These are phyloP conservation scores for Drosophila burlai DNA, from an alignment of 1,140 invertebrate genomes.

Conservation along the genomic window DNA sequence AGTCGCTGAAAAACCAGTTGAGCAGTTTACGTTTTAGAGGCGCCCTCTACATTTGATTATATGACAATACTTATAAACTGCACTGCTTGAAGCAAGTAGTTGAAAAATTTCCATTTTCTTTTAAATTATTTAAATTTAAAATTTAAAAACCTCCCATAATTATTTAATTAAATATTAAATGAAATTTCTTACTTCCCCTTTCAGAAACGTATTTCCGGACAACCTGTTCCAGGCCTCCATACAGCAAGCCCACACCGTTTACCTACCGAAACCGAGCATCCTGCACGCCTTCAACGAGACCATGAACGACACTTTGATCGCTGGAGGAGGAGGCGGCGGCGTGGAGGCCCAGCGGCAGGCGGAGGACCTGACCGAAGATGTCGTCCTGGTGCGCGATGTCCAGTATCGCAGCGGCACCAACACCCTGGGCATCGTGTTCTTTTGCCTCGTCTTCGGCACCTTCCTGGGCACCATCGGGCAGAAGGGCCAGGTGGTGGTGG, in stretches of 20 bases:
- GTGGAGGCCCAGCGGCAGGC: conserved; percentile 72
- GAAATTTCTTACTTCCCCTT: too few relatives aligned
- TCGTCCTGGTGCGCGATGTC: conserved; percentile 86
- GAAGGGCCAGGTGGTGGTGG: conserved; percentile 91
- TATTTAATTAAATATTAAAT: too few relatives aligned
- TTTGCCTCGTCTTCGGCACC: conserved; percentile 94
- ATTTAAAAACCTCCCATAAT: too few relatives aligned
- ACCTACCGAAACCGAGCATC: conserved; percentile 86
- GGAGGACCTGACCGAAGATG: conserved; percentile 67
- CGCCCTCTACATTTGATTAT: too few relatives aligned
- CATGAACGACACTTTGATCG: conserved; percentile 83
- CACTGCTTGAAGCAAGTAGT: neutral
- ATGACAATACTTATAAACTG: neutral
- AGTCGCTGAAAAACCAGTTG: too few relatives aligned
- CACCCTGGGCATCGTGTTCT: conserved; percentile 95
- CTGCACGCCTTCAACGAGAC: conserved; percentile 72
- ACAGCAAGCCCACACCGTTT: conserved; percentile 92
- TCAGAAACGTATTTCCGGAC: conserved; percentile 94
- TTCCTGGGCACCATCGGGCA: conserved; percentile 92
- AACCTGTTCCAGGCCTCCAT: conserved; percentile 95
- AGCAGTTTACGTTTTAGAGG: too few relatives aligned
- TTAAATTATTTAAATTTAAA: too few relatives aligned
- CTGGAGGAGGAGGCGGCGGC: conserved; percentile 25
- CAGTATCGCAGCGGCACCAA: conserved; percentile 92
- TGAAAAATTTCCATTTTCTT: too few relatives aligned